phyloP scores from a whole-genome alignment of 53 echinoderm and acorn worm genomes.

The Temnopleurus reevesii region DNA sequence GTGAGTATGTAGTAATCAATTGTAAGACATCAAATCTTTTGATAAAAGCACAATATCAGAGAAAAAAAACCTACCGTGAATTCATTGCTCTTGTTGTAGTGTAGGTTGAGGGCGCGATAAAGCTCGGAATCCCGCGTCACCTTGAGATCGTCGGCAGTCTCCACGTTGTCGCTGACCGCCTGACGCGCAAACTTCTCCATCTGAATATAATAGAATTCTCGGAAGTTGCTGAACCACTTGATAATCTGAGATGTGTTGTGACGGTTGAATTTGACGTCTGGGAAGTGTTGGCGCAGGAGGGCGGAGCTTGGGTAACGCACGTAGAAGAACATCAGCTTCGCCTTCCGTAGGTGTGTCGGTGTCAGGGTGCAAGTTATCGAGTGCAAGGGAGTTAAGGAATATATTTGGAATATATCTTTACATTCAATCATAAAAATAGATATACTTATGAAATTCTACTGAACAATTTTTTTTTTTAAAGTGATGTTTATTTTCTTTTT shows the following conservation, averaged over 20 bases:
- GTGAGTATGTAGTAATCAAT: no score
- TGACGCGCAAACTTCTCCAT: conserved; percentile 99
- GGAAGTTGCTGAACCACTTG: conserved; percentile 99
- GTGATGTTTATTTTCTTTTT: no score
- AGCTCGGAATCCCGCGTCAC: conserved; percentile 91
- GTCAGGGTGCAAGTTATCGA: conserved; percentile 85
- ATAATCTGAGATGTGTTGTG: conserved; percentile 99
- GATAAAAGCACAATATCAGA: neutral
- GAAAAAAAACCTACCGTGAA: conserved; percentile 75
- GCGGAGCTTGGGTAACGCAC: conserved; percentile 95
- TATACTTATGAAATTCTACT: no score
- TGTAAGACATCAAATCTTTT: neutral
- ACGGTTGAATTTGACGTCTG: conserved; percentile 99
- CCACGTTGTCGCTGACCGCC: conserved; percentile 79
- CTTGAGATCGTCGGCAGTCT: conserved; percentile 73
- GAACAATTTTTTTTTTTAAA: no score
- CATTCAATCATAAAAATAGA: no score
- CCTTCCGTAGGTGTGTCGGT: conserved; percentile 94
- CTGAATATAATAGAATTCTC: conserved; percentile 99
- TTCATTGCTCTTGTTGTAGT: conserved; percentile 99
- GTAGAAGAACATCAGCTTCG: conserved; percentile 99
- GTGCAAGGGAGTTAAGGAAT: conserved; percentile 86
- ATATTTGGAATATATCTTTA: no score
- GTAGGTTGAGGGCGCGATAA: conserved; percentile 89
- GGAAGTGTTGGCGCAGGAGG: conserved; percentile 89